phyloP scores from a whole-genome alignment of 2,888 invertebrate genomes.

The Synanthedon myopaeformis region DNA sequence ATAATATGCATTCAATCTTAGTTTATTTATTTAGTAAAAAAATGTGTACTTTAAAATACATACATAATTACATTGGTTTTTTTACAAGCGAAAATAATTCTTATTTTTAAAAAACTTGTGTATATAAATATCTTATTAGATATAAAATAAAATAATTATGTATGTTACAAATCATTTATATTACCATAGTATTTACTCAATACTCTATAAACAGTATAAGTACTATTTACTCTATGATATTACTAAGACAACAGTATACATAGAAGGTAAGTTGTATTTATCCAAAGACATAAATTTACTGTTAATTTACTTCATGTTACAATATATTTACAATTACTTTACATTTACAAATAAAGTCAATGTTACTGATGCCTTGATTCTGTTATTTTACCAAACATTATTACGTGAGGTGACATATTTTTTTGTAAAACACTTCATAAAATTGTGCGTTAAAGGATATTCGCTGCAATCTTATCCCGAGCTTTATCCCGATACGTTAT shows the following conservation, averaged over 20 bases:
- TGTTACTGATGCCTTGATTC: background rate
- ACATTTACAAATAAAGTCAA: background rate
- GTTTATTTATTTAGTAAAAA: too few species aligned
- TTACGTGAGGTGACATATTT: background rate
- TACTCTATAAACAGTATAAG: too few species aligned
- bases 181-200: too few species aligned
- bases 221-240: too few species aligned
- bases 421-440: constrained; percentile 40
- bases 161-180: background rate
- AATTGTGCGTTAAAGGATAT: constrained; percentile 38
- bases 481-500: constrained; percentile 40
- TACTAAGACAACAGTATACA: background rate
- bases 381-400: background rate
- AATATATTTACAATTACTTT: background rate
- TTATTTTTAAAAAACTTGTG: too few species aligned
- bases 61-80: too few species aligned
- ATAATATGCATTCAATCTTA: too few species aligned
- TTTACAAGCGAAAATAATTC: too few species aligned
- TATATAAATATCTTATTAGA: too few species aligned
- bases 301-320: background rate
- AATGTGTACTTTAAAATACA: too few species aligned
- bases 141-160: too few species aligned
- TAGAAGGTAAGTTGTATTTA: background rate
- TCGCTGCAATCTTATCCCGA: background rate
- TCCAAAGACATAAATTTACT: background rate